Evolutionary conservation across 2,113 vertebrate genomes (phyloP).

Genomic region (Burhinus bistriatus): DNA sequence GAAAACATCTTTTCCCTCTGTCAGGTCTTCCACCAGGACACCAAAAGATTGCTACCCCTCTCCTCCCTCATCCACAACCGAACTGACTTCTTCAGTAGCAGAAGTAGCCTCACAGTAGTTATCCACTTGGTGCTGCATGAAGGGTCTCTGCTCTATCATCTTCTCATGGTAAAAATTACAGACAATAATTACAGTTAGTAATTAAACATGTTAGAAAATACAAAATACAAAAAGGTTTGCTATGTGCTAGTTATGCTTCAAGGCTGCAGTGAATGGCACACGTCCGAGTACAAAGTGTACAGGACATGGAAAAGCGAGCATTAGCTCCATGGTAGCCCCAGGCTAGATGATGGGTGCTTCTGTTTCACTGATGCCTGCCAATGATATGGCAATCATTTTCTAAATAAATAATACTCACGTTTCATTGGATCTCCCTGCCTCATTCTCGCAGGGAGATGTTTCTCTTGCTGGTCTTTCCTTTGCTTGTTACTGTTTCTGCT

Average conservation of each 20-base stretch:
- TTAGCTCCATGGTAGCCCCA: background rate
- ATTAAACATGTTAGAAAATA: background rate
- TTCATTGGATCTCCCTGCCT: background rate
- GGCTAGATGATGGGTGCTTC: background rate
- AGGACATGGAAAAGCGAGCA: background rate
- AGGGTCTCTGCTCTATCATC: background rate
- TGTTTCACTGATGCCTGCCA: background rate
- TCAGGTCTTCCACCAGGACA: background rate
- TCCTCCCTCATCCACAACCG: background rate
- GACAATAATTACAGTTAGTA: background rate
- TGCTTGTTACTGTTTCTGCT: background rate
- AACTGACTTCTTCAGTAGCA: background rate
- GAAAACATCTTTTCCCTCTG: background rate
- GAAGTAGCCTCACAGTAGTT: background rate
- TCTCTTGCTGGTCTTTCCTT: background rate
- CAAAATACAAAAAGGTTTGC: background rate
- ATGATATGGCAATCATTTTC: background rate
- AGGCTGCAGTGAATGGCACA: background rate
- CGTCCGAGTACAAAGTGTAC: background rate
- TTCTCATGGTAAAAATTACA: background rate
- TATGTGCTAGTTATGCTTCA: background rate
- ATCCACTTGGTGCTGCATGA: background rate
- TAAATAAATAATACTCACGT: background rate
- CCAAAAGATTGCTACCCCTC: background rate
- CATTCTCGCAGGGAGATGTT: background rate